These are phyloP conservation scores for Romanomermis culicivorax DNA, from an alignment of 2,888 invertebrate species.

Conservation along the genomic window DNA sequence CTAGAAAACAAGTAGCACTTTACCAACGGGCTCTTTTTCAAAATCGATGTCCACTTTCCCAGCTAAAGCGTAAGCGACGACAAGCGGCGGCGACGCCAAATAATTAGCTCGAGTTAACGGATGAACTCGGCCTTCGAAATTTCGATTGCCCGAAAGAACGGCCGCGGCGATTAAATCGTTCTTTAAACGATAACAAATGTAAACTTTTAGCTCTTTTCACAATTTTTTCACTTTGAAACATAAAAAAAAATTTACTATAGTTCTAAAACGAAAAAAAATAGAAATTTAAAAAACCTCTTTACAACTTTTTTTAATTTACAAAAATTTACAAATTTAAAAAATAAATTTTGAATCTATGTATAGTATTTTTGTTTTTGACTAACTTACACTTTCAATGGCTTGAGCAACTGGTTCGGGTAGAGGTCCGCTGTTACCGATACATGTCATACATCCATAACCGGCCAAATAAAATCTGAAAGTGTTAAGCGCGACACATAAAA, in stretches of 20 bases:
- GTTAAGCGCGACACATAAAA: background rate
- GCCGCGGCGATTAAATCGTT: constrained; percentile 83
- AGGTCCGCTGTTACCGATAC: constrained; percentile 93
- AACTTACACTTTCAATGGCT: constrained; percentile 60
- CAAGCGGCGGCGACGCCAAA: constrained; percentile 81
- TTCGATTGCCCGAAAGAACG: constrained; percentile 84
- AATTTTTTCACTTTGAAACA: too few species aligned
- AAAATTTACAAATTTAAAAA: too few species aligned
- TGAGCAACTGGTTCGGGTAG: constrained; percentile 71
- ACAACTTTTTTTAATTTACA: too few species aligned
- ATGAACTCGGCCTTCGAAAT: constrained; percentile 94
- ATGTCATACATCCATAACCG: constrained; percentile 99
- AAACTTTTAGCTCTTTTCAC: background rate
- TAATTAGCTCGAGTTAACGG: constrained; percentile 91
- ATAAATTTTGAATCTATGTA: too few species aligned
- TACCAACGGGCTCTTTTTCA: constrained; percentile 57
- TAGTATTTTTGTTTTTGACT: too few species aligned
- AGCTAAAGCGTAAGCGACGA: constrained; percentile 89
- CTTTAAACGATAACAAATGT: constrained; percentile 32
- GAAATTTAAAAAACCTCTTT: too few species aligned
- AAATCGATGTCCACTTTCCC: constrained; percentile 87
- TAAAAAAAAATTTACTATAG: too few species aligned
- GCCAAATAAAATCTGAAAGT: constrained; percentile 54
- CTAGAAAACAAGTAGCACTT: too few species aligned
- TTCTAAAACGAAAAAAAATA: too few species aligned